Percentiles rank a stretch among this genome's conserved stretches.
phyloP scores from a whole-genome alignment of 2,113 vertebrate species.

The Serilophus lunatus region DNA sequence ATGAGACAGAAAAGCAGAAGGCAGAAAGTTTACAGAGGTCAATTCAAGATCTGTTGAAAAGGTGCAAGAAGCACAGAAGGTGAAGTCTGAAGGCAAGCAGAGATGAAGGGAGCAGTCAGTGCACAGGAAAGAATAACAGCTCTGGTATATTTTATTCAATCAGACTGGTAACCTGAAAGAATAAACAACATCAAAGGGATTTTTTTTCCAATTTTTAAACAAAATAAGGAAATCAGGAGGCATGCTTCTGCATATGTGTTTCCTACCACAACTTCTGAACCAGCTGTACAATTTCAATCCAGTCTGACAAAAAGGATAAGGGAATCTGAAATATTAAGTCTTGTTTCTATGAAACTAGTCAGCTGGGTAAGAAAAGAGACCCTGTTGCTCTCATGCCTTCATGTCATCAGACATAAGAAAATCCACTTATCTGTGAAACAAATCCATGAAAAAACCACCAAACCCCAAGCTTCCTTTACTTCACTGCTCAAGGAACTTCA shows the following conservation, averaged over 20 bases:
- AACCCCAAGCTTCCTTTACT: background rate
- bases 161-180: background rate
- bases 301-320: background rate
- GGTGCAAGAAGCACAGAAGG: background rate
- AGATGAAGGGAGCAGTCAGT: background rate
- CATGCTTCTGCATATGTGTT: background rate
- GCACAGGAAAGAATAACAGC: background rate
- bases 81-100: background rate
- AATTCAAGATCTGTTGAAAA: background rate
- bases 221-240: background rate
- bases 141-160: background rate
- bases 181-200: conserved; percentile 8
- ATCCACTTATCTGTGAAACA: background rate
- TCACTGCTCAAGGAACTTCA: background rate
- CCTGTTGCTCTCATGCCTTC: background rate
- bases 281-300: conserved; percentile 4
- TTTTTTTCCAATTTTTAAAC: background rate
- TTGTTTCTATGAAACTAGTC: background rate
- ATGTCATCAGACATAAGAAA: background rate
- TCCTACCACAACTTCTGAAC: background rate
- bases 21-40: background rate
- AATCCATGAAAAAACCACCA: background rate
- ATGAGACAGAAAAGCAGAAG: background rate
- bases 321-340: background rate
- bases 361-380: background rate